Evolutionary conservation across 2,888 invertebrate genomes (phyloP), one percentile per base, ranked within the genome.

Genomic region (Palloptera scutellata): DNA sequence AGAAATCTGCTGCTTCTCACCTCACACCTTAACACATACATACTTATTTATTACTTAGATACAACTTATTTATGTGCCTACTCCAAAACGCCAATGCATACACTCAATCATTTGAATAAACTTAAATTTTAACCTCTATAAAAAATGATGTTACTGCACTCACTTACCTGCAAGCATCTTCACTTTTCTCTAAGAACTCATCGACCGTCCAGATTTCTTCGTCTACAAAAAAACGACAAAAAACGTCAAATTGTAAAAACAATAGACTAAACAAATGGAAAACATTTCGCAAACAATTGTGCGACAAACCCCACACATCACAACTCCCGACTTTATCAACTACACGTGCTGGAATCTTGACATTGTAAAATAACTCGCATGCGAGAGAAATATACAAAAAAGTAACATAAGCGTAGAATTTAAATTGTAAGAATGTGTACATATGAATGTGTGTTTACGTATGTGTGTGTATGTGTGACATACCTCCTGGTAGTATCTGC

Each of bases 191-290:
- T 63, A 94, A 86, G 85, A 97, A 96, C 73, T 92, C 90, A 67
- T 95, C 95, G 45, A 95, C 90, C 0, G 91, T 90, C 95, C 96
- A 97, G 0, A 95, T 92, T 64, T 91, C 91, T 72, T 92, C 91
- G 74, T 91, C 91, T 82, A 80, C 64, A 76, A 77, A 62, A 71
- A 64, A 67, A 59, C 12, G 2, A 54, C 54, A 30, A 30, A 30
- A 30, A 30, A 30, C 30, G 30, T 4, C 15, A 15, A 15, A 15
- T 6, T 13, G 3, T 6, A 30, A 30, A 30, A 30, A n/a, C 13
- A n/a, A n/a, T 4, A 4, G n/a, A 51, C 15, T 51, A 13, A 51
- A 51, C 51, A 15, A 13, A 51, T 54, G 13, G 20, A 20, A 15
- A 9, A 4, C 30, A 20, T 62, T 51, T 8, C n/a, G 13, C 12